A percentile compares a stretch with the other conserved stretches of the same genome.
phyloP scores from a whole-genome alignment of 2,888 invertebrate species.

The Harpagoxenus sublaevis region DNA sequence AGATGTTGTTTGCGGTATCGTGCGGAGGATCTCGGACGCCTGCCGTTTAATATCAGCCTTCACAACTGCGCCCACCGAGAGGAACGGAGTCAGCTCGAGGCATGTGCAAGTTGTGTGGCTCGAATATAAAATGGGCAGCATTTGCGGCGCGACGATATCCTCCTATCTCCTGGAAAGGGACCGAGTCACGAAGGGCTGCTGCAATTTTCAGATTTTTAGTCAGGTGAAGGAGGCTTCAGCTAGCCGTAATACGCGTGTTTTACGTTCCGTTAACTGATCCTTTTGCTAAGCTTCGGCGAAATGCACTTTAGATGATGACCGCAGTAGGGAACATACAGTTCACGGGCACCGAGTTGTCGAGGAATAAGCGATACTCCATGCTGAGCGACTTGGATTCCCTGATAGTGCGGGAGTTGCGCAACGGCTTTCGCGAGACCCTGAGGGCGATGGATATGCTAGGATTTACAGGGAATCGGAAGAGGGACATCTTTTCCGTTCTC shows the following conservation, averaged over 20 bases:
- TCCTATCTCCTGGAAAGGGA: slow-evolving; percentile 86
- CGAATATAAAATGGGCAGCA: slow-evolving; percentile 79
- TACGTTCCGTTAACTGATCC: not conserved
- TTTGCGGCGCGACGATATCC: slow-evolving; percentile 83
- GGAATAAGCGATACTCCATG: slow-evolving; percentile 76
- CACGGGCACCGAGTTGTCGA: slow-evolving; percentile 75
- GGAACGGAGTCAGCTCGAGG: slow-evolving; percentile 85
- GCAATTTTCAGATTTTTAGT: slow-evolving; percentile 86
- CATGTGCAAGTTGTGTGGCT: slow-evolving; percentile 85
- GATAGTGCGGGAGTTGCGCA: slow-evolving; percentile 55
- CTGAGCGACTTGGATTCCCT: slow-evolving; percentile 61
- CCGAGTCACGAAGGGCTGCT: slow-evolving; percentile 82
- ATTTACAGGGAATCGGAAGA: slow-evolving; percentile 72
- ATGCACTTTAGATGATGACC: slow-evolving; percentile 77
- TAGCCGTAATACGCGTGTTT: not conserved
- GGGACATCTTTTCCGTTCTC: slow-evolving; percentile 80
- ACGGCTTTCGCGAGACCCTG: slow-evolving; percentile 78
- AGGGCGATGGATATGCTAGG: slow-evolving; percentile 80
- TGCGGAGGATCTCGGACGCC: slow-evolving; percentile 80
- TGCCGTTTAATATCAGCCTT: slow-evolving; percentile 81
- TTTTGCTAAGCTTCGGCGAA: not conserved
- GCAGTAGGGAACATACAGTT: slow-evolving; percentile 78
- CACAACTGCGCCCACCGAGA: slow-evolving; percentile 85
- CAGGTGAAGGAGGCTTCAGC: slow-evolving; percentile 78
- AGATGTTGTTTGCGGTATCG: slow-evolving; percentile 71